These are phyloP conservation scores for Sesia bembeciformis DNA, from an alignment of 2,888 invertebrate genomes.

Conservation along the genomic window DNA sequence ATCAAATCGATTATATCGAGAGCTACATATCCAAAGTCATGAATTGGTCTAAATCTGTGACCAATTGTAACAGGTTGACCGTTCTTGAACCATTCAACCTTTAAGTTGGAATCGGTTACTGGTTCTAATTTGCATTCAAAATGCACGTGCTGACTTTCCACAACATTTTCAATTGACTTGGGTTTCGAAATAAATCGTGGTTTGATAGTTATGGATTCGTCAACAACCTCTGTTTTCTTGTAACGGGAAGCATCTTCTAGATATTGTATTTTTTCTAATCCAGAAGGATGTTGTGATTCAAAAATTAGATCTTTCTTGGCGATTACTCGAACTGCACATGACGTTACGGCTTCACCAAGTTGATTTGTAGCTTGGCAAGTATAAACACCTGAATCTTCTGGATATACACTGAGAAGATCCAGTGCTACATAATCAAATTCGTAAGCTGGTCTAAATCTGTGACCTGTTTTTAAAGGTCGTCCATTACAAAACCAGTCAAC, in stretches of 20 bases:
- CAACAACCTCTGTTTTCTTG: conserved; percentile 85
- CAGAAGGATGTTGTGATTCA: conserved; percentile 93
- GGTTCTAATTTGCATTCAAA: conserved; percentile 98
- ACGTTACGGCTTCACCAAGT: conserved; percentile 94
- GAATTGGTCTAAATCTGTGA: conserved; percentile 95
- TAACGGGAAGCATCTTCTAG: conserved; percentile 91
- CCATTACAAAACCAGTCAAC: conserved; percentile 98
- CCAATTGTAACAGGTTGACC: conserved; percentile 95
- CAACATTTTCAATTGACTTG: conserved; percentile 87
- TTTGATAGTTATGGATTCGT: conserved; percentile 87
- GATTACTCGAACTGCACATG: conserved; percentile 90
- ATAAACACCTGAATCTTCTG: conserved; percentile 97
- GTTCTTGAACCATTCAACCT: conserved; percentile 98
- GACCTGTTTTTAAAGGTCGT: conserved; percentile 91
- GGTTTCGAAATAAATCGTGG: conserved; percentile 91
- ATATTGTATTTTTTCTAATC: conserved; percentile 93
- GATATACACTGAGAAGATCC: conserved; percentile 95
- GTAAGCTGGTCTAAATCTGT: conserved; percentile 95
- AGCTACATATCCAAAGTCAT: conserved; percentile 99
- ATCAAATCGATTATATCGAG: conserved; percentile 96
- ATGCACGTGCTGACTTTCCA: conserved; percentile 94
- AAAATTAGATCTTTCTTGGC: conserved; percentile 91
- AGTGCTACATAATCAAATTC: conserved; percentile 98
- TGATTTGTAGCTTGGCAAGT: conserved; percentile 96
- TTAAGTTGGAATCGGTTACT: conserved; percentile 95